Percentiles rank a stretch among this genome's conserved stretches.
These are phyloP conservation scores for Rhingia rostrata DNA, from an alignment of 2,888 invertebrate genomes.

Conservation along the genomic window DNA sequence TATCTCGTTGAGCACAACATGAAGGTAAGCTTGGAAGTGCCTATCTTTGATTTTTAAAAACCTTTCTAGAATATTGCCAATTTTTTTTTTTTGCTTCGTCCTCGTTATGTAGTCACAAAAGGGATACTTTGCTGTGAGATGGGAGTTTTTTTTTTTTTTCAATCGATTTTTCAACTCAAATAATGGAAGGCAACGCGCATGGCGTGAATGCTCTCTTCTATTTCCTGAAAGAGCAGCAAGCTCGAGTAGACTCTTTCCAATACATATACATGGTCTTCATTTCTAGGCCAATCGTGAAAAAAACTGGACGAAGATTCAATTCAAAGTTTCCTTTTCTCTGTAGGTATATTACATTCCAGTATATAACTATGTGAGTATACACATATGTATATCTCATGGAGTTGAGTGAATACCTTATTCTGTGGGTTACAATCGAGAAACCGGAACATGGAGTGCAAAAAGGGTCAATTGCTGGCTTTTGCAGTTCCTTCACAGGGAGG, in stretches of 20 bases:
- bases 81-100: constrained; percentile 35
- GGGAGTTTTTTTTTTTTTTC: neutral
- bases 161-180: constrained; percentile 60
- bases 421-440: constrained; percentile 15
- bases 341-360: neutral
- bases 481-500: constrained; percentile 4
- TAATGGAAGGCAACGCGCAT: constrained; percentile 40
- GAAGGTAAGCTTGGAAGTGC: constrained; percentile 87
- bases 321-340: constrained; percentile 38
- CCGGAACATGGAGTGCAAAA: constrained; percentile 34
- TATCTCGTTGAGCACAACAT: constrained; percentile 95
- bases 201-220: constrained; percentile 28
- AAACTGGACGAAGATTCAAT: constrained; percentile 52
- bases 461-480: constrained; percentile 57
- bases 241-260: constrained; percentile 6
- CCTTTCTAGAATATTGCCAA: constrained; percentile 63
- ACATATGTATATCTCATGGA: neutral
- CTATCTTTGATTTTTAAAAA: neutral
- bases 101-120: constrained; percentile 43
- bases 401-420: neutral
- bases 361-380: constrained; percentile 1
- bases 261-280: constrained; percentile 1
- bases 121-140: constrained; percentile 58
- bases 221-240: neutral
- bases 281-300: constrained; percentile 42